Evolutionary conservation across 2,888 invertebrate genomes (phyloP), one percentile per base, ranked within the genome.

Genomic region (Xiphydria camelus): DNA sequence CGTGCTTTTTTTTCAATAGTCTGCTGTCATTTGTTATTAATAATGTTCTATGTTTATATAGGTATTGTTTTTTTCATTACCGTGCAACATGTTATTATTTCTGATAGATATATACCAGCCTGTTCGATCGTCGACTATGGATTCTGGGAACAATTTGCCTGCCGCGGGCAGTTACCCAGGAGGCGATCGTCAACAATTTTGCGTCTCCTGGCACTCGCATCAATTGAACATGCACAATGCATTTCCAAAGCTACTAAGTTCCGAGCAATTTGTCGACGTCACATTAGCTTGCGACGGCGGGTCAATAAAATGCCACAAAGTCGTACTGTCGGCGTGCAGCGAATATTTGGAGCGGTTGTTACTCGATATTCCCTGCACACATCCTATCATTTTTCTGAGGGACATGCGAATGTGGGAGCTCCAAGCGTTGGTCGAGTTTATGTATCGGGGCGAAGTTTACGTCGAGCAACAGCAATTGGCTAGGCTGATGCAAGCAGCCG

Each of bases 241-340:
- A 40, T 89, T 89, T 72, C 88, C 88, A 2, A 86, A 86, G 36
- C 79, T 89, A 26, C 81, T 89, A 12, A 83, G 85, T 23, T 86
- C 86, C 5, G 88, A 89, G 71, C 86, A 88, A 73, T 91, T 92
- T 73, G 91, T 91, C 2, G 93, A 92, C 76, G 91, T 91, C 36
- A 92, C 92, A 2, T 76, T 92, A 41, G 91, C 91, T 7, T 91
- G 91, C 68, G 92, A 92, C 75, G 90, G 90, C 1, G 84, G 88
- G 34, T 89, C 89, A 75, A 81, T 89, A 60, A 87, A 91, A 60
- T 93, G 92, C 69, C 92, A 93, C 82, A 90, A 91, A 66, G 82
- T 91, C 29, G 90, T 91, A 15, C 76, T 91, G 48, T 89, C 90
- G 1, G 91, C 91, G 0, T 91, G 91, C 76, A 90, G 89, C 31